Percentiles rank a stretch among this genome's conserved stretches.
These are phyloP conservation scores for Cybosia mesomella DNA, from an alignment of 2,888 invertebrate species.

Conservation along the genomic window DNA sequence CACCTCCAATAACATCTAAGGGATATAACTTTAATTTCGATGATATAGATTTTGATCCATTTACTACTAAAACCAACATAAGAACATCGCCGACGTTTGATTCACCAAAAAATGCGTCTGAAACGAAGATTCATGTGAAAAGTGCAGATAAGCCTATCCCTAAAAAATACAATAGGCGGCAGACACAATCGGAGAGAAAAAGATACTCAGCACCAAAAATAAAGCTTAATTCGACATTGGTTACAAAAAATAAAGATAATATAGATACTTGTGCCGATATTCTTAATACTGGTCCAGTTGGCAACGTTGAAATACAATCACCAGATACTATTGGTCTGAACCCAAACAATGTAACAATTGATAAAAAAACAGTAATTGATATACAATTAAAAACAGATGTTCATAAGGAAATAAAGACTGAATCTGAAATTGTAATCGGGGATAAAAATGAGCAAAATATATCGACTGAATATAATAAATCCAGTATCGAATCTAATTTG, in stretches of 20 bases:
- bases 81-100: constrained; percentile 67
- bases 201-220: constrained; percentile 54
- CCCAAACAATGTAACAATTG: constrained; percentile 22
- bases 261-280: constrained; percentile 20
- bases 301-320: constrained; percentile 21
- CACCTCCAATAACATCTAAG: constrained; percentile 71
- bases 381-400: constrained; percentile 19
- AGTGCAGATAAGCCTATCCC: constrained; percentile 31
- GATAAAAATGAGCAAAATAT: constrained; percentile 21
- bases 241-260: constrained; percentile 20
- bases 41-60: constrained; percentile 73
- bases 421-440: constrained; percentile 23
- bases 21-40: constrained; percentile 80
- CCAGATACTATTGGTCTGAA: constrained; percentile 24
- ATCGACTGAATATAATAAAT: constrained; percentile 17
- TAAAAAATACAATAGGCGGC: constrained; percentile 60
- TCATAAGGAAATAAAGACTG: constrained; percentile 24
- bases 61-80: constrained; percentile 75
- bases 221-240: constrained; percentile 58
- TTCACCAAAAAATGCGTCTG: constrained; percentile 41
- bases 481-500: constrained; percentile 18
- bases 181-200: constrained; percentile 64
- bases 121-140: constrained; percentile 27
- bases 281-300: constrained; percentile 6
- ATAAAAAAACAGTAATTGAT: constrained; percentile 23